Conservation (phyloP, 1,140 invertebrate genomes). For the Thereuonema tuberculata region DNA sequence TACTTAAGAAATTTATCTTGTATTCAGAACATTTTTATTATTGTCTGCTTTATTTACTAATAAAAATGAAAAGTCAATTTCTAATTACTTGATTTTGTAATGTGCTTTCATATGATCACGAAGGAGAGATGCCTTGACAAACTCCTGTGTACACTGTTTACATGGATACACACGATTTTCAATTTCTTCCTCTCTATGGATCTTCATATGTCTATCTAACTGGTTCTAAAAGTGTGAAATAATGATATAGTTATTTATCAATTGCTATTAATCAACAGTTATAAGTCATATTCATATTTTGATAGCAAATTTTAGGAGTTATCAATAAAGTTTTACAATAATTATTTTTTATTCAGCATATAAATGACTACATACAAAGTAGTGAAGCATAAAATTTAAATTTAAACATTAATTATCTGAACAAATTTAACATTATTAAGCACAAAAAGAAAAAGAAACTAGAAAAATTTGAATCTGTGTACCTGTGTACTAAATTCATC, state of each 20-base stretch:
- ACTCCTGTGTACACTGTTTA: slow-evolving; percentile 31
- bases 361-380: too few relatives aligned
- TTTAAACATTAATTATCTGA: too few relatives aligned
- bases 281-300: neutral
- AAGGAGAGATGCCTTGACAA: slow-evolving; percentile 27
- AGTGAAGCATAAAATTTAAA: too few relatives aligned
- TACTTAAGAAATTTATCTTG: too few relatives aligned
- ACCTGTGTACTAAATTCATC: slow-evolving; percentile 52
- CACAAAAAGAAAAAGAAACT: neutral
- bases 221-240: slow-evolving; percentile 32
- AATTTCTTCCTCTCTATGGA: slow-evolving; percentile 33
- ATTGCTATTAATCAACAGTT: neutral
- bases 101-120: slow-evolving; percentile 41
- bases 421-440: too few relatives aligned
- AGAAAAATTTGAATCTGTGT: slow-evolving; percentile 13
- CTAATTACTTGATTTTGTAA: slow-evolving; percentile 36
- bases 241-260: neutral
- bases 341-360: too few relatives aligned
- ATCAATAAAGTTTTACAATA: too few relatives aligned
- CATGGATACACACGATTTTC: slow-evolving; percentile 29
- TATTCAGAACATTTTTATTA: too few relatives aligned
- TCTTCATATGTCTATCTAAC: slow-evolving; percentile 37
- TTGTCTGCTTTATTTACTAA: too few relatives aligned
- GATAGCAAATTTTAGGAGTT: too few relatives aligned
- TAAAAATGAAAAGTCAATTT: neutral